Evolutionary conservation across 2,113 vertebrate species (phyloP).

Genomic region (Callipepla squamata): DNA sequence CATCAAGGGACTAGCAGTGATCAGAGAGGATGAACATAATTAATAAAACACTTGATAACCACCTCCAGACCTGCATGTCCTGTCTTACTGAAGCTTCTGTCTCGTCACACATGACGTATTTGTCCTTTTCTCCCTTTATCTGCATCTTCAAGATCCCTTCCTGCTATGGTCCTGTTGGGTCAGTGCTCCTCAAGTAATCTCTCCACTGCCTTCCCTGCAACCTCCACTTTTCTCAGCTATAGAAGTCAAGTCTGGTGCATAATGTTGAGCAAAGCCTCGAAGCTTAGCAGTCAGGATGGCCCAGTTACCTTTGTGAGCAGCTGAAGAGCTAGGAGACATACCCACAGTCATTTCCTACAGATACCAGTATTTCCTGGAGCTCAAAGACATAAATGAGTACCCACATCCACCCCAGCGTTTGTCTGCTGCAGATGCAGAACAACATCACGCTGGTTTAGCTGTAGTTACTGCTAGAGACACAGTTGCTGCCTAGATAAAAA

Average conservation of each 20-base stretch:
- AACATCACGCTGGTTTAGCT: neutral
- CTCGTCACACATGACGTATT: neutral
- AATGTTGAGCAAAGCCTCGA: neutral
- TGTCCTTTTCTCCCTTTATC: neutral
- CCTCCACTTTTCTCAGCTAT: neutral
- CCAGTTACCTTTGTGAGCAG: neutral
- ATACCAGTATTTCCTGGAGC: neutral
- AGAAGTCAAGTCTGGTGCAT: neutral
- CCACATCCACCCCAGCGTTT: neutral
- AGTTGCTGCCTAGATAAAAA: neutral
- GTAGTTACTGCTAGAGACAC: neutral
- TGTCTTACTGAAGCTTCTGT: neutral
- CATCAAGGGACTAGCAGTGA: neutral
- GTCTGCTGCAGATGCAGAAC: neutral
- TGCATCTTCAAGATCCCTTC: neutral
- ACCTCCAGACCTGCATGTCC: neutral
- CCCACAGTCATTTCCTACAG: neutral
- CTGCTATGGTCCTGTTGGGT: neutral
- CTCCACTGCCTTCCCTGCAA: neutral
- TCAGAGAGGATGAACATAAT: neutral
- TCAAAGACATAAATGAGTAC: neutral
- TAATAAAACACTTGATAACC: neutral
- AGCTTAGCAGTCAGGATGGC: neutral
- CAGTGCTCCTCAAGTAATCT: neutral
- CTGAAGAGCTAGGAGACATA: neutral